A percentile compares a stretch with the other conserved stretches of the same genome.
phyloP scores from a whole-genome alignment of 2,888 invertebrate species.

The Tricholauxania praeusta region DNA sequence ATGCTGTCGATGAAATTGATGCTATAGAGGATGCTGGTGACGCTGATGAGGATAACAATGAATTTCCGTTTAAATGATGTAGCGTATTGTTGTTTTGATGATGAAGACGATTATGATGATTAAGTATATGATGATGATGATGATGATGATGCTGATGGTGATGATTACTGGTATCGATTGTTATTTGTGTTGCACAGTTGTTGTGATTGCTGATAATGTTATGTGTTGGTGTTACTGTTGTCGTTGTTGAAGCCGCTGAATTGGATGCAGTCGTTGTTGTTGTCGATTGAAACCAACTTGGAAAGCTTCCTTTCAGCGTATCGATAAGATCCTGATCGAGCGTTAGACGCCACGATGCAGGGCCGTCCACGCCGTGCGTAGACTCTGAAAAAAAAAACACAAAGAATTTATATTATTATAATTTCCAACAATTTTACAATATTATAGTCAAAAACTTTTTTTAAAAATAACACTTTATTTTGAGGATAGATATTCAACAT shows the following conservation, averaged over 20 bases:
- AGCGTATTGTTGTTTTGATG: conserved; percentile 50
- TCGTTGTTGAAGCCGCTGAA: conserved; percentile 49
- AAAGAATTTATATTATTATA: conserved; percentile 27
- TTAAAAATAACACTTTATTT: no score
- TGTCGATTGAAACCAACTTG: conserved; percentile 86
- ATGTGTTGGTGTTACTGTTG: conserved; percentile 41
- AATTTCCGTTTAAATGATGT: conserved; percentile 51
- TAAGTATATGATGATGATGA: conserved; percentile 9
- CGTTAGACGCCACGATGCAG: conserved; percentile 91
- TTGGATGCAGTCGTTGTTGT: conserved; percentile 44
- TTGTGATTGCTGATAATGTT: conserved; percentile 58
- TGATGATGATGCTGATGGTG: conserved; percentile 38
- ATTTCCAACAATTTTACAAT: neutral
- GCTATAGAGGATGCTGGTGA: conserved; percentile 62
- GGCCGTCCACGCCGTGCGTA: conserved; percentile 80
- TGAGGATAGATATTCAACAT: no score
- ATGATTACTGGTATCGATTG: conserved; percentile 46
- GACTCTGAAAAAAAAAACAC: conserved; percentile 74
- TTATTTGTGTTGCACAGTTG: conserved; percentile 36
- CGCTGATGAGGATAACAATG: conserved; percentile 42
- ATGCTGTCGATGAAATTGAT: conserved; percentile 55
- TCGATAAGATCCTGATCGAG: conserved; percentile 93
- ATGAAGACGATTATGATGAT: conserved; percentile 25
- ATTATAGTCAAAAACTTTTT: conserved; percentile 3
- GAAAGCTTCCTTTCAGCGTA: conserved; percentile 92